These are phyloP conservation scores for Campylorhamphus procurvoides DNA, from an alignment of 2,113 vertebrate genomes.

Conservation along the genomic window DNA sequence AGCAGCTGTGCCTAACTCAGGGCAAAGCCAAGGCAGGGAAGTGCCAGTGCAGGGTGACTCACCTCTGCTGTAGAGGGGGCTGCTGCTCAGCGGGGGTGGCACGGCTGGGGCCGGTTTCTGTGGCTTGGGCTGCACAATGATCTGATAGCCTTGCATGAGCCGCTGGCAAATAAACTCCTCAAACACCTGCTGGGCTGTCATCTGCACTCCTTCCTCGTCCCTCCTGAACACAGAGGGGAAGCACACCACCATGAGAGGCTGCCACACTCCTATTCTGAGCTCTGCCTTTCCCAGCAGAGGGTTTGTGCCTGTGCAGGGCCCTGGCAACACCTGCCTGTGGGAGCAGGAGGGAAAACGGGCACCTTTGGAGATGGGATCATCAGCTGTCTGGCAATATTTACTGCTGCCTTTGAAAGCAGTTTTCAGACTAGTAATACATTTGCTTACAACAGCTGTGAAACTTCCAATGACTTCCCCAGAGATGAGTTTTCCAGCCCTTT, in stretches of 20 bases:
- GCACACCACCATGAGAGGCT: background rate
- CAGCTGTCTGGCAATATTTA: background rate
- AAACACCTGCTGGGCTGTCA: slow-evolving; percentile 94
- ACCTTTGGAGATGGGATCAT: background rate
- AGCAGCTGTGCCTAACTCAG: rapidly evolving
- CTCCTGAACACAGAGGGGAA: slow-evolving; percentile 77
- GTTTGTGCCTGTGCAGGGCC: background rate
- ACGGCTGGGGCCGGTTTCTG: slow-evolving; percentile 76
- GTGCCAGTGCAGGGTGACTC: background rate
- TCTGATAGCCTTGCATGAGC: slow-evolving; percentile 98
- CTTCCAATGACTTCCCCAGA: background rate
- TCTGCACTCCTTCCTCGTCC: slow-evolving; percentile 90
- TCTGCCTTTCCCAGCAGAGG: background rate
- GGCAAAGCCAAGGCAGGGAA: background rate
- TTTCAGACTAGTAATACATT: background rate
- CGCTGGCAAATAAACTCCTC: slow-evolving; percentile 98
- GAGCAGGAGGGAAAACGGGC: background rate
- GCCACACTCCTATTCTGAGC: background rate
- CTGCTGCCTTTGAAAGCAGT: background rate
- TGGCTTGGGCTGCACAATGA: slow-evolving; percentile 90
- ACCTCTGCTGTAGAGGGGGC: slow-evolving; percentile 94
- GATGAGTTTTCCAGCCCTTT: background rate
- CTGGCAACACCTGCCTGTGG: background rate
- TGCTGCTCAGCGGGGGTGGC: slow-evolving; percentile 91
- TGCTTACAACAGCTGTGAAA: background rate